phyloP scores from a whole-genome alignment of 2,797 vertebrate genomes.

The Semaprochilodus insignis region DNA sequence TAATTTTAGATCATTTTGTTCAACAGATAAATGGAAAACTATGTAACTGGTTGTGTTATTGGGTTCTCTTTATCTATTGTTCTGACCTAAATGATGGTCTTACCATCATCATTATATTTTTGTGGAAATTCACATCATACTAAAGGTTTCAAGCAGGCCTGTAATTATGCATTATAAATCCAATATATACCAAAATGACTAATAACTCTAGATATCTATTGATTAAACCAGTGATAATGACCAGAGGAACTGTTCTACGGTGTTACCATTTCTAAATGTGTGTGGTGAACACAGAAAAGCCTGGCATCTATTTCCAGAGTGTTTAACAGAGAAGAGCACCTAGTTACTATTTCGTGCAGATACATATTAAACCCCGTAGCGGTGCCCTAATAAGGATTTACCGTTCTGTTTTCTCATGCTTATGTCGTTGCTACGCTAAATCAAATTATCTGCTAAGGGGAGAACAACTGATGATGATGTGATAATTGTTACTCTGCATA shows the following conservation, averaged over 20 bases:
- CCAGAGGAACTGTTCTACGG: not conserved
- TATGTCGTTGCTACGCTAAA: not conserved
- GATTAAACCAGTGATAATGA: not conserved
- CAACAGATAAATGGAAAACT: too few species aligned
- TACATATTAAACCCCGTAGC: not conserved
- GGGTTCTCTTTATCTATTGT: too few species aligned
- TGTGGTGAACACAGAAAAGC: not conserved
- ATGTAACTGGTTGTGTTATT: too few species aligned
- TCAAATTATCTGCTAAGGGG: conserved; percentile 22
- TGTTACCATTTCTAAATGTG: not conserved
- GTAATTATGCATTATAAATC: too few species aligned
- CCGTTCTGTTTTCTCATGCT: not conserved
- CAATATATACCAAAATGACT: too few species aligned
- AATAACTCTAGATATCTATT: too few species aligned
- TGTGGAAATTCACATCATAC: too few species aligned
- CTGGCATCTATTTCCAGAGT: not conserved
- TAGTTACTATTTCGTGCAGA: not conserved
- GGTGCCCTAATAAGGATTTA: not conserved
- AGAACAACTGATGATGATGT: not conserved
- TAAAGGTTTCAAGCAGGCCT: too few species aligned
- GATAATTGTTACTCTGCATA: conserved; percentile 63
- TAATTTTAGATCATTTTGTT: too few species aligned
- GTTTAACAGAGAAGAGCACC: not conserved
- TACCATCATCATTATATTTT: too few species aligned
- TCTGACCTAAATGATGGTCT: too few species aligned